These are phyloP conservation scores for Falco rusticolus DNA, from an alignment of 2,797 vertebrate species.

Conservation along the genomic window DNA sequence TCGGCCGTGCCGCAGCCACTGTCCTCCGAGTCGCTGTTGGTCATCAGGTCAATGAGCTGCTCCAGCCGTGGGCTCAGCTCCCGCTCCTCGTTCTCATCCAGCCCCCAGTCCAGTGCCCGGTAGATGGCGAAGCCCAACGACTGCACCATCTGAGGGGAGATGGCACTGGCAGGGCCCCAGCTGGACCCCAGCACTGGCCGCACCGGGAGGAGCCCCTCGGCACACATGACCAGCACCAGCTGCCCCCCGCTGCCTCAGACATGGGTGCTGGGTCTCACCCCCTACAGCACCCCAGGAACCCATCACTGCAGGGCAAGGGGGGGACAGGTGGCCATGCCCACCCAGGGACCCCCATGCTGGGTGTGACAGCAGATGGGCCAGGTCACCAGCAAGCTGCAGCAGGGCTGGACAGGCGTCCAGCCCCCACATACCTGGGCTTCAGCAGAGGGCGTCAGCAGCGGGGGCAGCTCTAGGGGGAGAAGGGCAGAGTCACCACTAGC, in stretches of 20 bases:
- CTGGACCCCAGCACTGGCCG: fast-evolving
- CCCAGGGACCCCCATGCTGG: neutral
- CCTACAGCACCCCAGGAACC: neutral
- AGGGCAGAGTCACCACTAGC: neutral
- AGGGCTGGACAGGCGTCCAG: fast-evolving
- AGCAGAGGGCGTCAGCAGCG: conserved; percentile 13
- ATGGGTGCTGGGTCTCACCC: neutral
- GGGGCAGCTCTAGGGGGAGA: conserved; percentile 35
- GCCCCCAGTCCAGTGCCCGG: conserved; percentile 93
- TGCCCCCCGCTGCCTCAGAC: neutral
- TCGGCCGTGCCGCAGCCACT: conserved; percentile 73
- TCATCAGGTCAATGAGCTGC: conserved; percentile 93
- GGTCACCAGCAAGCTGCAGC: neutral
- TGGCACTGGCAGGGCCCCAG: fast-evolving
- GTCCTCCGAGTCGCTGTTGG: conserved; percentile 74
- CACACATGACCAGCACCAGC: fast-evolving
- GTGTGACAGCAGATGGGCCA: fast-evolving
- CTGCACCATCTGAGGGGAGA: conserved; percentile 86
- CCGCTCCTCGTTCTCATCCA: conserved; percentile 92
- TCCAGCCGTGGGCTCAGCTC: conserved; percentile 93
- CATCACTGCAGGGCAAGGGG: fast-evolving
- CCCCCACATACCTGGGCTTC: conserved; percentile 65
- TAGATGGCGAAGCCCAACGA: conserved; percentile 93
- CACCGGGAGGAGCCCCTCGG: neutral
- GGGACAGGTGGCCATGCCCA: neutral